A percentile compares a stretch with the other conserved stretches of the same genome.
Conservation (phyloP, 2,888 invertebrate species). For the Gibbula magus region DNA sequence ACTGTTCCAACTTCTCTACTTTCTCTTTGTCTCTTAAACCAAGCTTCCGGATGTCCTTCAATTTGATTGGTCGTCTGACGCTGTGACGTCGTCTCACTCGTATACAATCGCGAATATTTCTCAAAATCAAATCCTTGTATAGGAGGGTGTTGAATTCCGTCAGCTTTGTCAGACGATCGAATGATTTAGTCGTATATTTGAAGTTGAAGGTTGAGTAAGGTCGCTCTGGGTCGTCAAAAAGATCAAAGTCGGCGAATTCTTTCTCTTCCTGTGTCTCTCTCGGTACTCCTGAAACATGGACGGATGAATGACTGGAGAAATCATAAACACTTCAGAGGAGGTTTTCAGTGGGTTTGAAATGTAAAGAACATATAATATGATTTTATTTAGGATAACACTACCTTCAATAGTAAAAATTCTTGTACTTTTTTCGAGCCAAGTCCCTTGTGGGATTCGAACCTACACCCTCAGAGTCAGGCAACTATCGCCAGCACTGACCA, state of each 20-base stretch:
- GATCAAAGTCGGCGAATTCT: conserved; percentile 74
- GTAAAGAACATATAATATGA: no score
- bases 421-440: no score
- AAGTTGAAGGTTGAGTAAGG: conserved; percentile 76
- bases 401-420: no score
- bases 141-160: conserved; percentile 76
- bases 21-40: conserved; percentile 46
- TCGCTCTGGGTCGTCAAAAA: conserved; percentile 75
- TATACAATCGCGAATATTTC: conserved; percentile 69
- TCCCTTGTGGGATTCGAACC: no score
- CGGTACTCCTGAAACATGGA: conserved; percentile 64
- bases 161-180: conserved; percentile 74
- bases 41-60: conserved; percentile 60
- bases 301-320: no score
- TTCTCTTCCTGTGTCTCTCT: conserved; percentile 74
- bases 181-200: conserved; percentile 72
- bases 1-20: conserved; percentile 37
- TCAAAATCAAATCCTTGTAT: conserved; percentile 70
- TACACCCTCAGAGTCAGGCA: no score
- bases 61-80: conserved; percentile 56
- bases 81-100: conserved; percentile 52
- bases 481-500: no score
- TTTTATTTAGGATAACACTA: no score
- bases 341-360: no score
- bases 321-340: no score